Base-by-base conservation (phyloP, 2,888 invertebrate species). In the Zonitis immaculata region DNA sequence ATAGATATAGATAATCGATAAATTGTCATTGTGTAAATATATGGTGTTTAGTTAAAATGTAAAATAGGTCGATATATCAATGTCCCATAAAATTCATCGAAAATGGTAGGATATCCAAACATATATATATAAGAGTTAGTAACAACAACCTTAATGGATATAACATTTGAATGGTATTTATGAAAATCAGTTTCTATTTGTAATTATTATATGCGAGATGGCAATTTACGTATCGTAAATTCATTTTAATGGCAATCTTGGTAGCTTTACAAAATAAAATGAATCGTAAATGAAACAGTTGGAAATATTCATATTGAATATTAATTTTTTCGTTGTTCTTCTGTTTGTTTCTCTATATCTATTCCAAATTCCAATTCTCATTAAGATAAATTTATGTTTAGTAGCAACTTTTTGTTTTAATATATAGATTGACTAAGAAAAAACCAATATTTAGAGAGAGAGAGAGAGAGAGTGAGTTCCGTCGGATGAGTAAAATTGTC, bases 181-280 rank as follows among this genome's bases (percentile, higher is more conserved):
- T 59, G 59, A 58, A 60, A 60, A 60, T 58, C 55, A 56, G 52
- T 56, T 58, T 60, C 54, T 58, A 60, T 60, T 58, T 58, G 57
- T 60, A 60, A 60, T 60, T 60, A 60, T 58, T n/a, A n/a, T n/a
- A n/a, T n/a, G n/a, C n/a, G 51, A 56, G 46, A 44, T 51, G 52
- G 58, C 49, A 56, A 51, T 60, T 56, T 56, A 58, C 45, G 60
- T 60, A 52, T 32, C 60, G 39, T 60, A 60, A 60, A 60, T 58
- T 44, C 44, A 25, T 44, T 35, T 45, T 60, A 60, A 60, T 54
- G 56, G 54, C 50, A 49, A 48, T 48, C 50, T 54, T 56, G 57
- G 60, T 60, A 58, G 60, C 60, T 49, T 56, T 45, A 4, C 16
- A 35, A 30, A 56, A 60, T 57, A 60, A 60, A 57, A 55, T 51